Evolutionary conservation across 2,113 vertebrate genomes (phyloP).

Genomic region (Hassar affinis): DNA sequence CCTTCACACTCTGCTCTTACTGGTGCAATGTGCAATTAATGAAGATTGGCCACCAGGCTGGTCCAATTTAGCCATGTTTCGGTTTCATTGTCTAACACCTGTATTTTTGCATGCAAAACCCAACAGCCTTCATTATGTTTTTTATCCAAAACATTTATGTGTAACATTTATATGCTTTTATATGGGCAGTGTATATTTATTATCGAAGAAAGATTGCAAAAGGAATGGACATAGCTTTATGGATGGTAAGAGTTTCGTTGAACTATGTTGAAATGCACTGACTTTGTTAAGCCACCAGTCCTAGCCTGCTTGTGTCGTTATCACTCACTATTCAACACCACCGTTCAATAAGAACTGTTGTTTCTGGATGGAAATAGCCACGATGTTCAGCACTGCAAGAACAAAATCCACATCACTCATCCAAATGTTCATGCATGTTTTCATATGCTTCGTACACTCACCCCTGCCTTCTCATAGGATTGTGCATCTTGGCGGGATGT

Average conservation of each 20-base stretch:
- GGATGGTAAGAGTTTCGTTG: too few relatives aligned
- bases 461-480: conserved; percentile 2
- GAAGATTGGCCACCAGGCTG: too few relatives aligned
- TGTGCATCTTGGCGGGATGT: conserved; percentile 29
- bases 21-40: too few relatives aligned
- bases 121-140: too few relatives aligned
- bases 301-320: neutral
- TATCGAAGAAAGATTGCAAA: neutral
- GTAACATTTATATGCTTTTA: too few relatives aligned
- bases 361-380: conserved; percentile 32
- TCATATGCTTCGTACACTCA: conserved; percentile 14
- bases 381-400: conserved; percentile 32
- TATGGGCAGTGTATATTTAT: neutral
- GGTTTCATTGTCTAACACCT: too few relatives aligned
- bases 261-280: conserved; percentile 9
- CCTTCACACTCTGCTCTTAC: too few relatives aligned
- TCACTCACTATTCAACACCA: conserved; percentile 3
- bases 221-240: neutral
- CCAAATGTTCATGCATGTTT: conserved; percentile 35
- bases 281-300: neutral
- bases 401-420: conserved; percentile 48
- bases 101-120: too few relatives aligned
- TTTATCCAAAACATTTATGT: too few relatives aligned
- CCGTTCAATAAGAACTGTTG: conserved; percentile 35
- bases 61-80: too few relatives aligned